Base-by-base conservation (phyloP, 2,888 invertebrate genomes). In the Yponomeuta evonymella region DNA sequence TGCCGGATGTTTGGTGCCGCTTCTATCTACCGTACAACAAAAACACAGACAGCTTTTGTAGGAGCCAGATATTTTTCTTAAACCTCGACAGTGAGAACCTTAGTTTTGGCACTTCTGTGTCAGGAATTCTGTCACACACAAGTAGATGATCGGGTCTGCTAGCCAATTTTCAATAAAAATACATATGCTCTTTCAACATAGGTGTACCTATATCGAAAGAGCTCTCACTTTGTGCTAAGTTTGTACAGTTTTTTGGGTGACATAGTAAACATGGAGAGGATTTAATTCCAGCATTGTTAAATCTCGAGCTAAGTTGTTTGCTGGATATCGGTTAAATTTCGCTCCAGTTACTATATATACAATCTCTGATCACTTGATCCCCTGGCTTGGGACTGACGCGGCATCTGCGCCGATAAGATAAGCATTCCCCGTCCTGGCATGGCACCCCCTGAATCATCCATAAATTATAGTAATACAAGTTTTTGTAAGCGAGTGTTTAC, bases 361-460 rank as follows among this genome's bases (percentile, higher is more conserved):
- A 62, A 63, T 69, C 69, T 58, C 11, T 43, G 69, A 71, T 71
- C 68, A 51, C 12, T 36, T 36, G 43, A 68, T 71, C 67, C 67
- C 68, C 77, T 74, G 77, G 77, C 79, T 76, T 74, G 76, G 76
- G 77, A 76, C 80, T 80, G 87, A 79, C 83, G 78, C 77, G 84
- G 77, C 84, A 87, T 83, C 83, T 81, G 85, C 77, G 77, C 80
- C 81, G 81, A 83, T 82, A 81, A 83, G 82, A 82, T 83, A 82
- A 81, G n/a, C 33, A 11, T n/a, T 15, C 67, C 15, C 10, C 43
- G 1, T 9, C n/a, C 43, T 10, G 15, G 15, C 51, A 58, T 10
- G 15, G 15, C 51, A 58, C 51, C 51, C 51, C 51, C 51, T 58
- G 51, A 6, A 12, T 12, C 51, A 58, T 15, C 51, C 15, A 58